phyloP scores from a whole-genome alignment of 2,113 vertebrate genomes.

The Bos taurus region DNA sequence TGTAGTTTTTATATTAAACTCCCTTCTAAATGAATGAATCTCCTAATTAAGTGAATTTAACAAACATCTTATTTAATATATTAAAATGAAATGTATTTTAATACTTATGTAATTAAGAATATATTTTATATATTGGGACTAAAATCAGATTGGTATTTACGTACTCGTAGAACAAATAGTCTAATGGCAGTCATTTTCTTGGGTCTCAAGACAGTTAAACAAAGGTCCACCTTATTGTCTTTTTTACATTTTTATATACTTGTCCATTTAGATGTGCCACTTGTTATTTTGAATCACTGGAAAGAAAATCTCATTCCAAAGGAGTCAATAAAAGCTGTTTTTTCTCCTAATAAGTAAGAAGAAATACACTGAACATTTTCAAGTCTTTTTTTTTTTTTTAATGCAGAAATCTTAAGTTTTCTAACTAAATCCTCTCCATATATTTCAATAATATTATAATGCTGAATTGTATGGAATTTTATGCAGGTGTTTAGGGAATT shows the following conservation, averaged over 20 bases:
- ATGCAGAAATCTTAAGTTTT: background rate
- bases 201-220: background rate
- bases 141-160: background rate
- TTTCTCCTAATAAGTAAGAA: background rate
- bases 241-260: background rate
- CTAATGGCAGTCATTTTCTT: background rate
- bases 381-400: background rate
- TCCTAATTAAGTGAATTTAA: constrained; percentile 20
- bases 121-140: background rate
- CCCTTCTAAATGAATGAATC: background rate
- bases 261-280: background rate
- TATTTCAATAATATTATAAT: background rate
- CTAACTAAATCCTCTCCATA: background rate
- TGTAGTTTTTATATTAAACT: background rate
- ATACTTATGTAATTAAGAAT: background rate
- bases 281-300: background rate
- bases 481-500: background rate
- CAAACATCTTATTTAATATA: background rate
- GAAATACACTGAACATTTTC: background rate
- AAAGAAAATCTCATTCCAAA: background rate
- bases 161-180: background rate
- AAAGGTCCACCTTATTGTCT: background rate
- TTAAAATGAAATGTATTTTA: constrained; percentile 8
- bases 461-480: background rate
- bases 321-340: background rate